These are phyloP conservation scores for Choristoneura fumiferana DNA, from an alignment of 1,140 invertebrate genomes.

Conservation along the genomic window DNA sequence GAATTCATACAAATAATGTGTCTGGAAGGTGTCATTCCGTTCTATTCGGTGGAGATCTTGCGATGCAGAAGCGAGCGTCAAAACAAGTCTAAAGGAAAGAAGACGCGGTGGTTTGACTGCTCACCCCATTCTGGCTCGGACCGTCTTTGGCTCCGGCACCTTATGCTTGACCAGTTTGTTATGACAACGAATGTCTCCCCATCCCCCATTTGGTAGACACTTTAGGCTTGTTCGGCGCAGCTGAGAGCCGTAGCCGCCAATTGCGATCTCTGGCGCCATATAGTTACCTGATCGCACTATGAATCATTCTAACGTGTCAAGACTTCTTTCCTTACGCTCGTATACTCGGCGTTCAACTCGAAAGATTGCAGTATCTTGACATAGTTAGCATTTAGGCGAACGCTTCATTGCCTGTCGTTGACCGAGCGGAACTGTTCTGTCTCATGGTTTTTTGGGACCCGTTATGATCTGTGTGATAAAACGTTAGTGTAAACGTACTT, in stretches of 20 bases:
- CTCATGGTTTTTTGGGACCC: constrained; percentile 68
- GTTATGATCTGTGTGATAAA: constrained; percentile 61
- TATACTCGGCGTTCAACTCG: not conserved
- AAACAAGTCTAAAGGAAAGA: too few relatives aligned
- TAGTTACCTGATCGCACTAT: constrained; percentile 55
- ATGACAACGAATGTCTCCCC: constrained; percentile 43
- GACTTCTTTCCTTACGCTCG: constrained; percentile 14
- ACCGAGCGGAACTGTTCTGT: constrained; percentile 63
- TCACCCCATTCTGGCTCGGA: not conserved
- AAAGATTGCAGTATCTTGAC: constrained; percentile 38
- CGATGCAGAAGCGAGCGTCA: too few relatives aligned
- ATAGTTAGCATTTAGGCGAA: constrained; percentile 60
- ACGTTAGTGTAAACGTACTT: constrained; percentile 25
- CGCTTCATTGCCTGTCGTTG: constrained; percentile 65
- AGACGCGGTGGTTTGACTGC: too few relatives aligned
- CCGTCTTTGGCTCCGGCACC: constrained; percentile 20
- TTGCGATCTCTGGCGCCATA: constrained; percentile 56
- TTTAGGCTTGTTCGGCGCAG: constrained; percentile 31
- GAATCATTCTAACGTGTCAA: constrained; percentile 52
- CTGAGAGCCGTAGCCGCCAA: constrained; percentile 56
- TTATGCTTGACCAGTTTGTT: constrained; percentile 27
- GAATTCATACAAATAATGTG: too few relatives aligned
- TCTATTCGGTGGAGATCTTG: too few relatives aligned
- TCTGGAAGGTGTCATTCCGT: too few relatives aligned
- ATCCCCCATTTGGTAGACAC: constrained; percentile 24